Evolutionary conservation across 2,797 vertebrate species (phyloP).

Genomic region (Adrianichthys oophorus): DNA sequence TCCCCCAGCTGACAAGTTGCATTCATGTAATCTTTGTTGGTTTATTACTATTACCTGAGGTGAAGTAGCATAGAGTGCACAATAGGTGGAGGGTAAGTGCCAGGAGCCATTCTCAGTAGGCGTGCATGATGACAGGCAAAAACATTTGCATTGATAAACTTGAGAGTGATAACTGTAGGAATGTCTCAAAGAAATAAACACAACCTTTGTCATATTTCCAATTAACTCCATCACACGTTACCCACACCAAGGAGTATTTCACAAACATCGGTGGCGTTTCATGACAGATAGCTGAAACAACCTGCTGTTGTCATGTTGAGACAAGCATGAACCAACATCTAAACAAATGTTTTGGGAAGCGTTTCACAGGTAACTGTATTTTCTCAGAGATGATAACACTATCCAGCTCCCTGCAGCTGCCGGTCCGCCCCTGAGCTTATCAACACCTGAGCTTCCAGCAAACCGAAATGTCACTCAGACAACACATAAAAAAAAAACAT

Average conservation of each 20-base stretch:
- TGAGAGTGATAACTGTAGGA: conserved; percentile 47
- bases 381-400: conserved; percentile 52
- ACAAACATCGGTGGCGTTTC: conserved; percentile 2
- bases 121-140: conserved; percentile 41
- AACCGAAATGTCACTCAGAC: conserved; percentile 10
- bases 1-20: conserved; percentile 23
- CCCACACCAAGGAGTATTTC: conserved; percentile 3
- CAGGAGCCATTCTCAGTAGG: conserved; percentile 28
- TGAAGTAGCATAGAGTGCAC: conserved; percentile 36
- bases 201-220: conserved; percentile 2
- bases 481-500: neutral
- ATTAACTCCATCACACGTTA: neutral
- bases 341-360: conserved; percentile 59
- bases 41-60: conserved; percentile 46
- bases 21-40: conserved; percentile 42
- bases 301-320: conserved; percentile 35
- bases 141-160: conserved; percentile 23
- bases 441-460: conserved; percentile 4
- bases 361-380: conserved; percentile 46
- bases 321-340: conserved; percentile 40
- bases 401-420: conserved; percentile 17
- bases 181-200: conserved; percentile 8
- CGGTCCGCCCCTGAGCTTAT: conserved; percentile 10
- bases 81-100: conserved; percentile 23
- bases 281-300: conserved; percentile 9